Evolutionary conservation across 2,888 invertebrate genomes (phyloP).

Genomic region (Parnassius mnemosyne): DNA sequence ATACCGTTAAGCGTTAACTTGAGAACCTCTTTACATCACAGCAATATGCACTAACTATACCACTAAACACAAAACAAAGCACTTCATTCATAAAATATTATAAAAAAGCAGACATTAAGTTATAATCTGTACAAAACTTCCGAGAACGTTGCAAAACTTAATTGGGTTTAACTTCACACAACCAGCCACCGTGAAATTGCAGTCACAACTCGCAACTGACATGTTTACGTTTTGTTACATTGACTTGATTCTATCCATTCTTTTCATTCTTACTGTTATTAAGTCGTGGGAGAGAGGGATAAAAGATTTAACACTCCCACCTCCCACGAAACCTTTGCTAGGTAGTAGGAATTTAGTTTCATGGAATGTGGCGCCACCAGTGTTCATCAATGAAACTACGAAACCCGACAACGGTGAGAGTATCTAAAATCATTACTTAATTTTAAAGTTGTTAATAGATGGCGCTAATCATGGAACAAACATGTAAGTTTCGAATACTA

Average conservation of each 20-base stretch:
- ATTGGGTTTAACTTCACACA: conserved; percentile 30
- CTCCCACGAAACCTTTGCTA: conserved; percentile 29
- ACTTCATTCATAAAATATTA: conserved; percentile 20
- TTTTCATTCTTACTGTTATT: conserved; percentile 34
- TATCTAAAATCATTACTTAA: background rate
- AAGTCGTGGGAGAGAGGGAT: conserved; percentile 35
- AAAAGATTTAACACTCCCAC: conserved; percentile 31
- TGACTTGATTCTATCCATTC: conserved; percentile 45
- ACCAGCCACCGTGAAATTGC: conserved; percentile 53
- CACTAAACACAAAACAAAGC: conserved; percentile 9
- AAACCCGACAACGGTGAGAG: too few relatives aligned
- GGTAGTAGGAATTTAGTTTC: background rate
- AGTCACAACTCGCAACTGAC: conserved; percentile 43
- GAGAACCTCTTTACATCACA: conserved; percentile 43
- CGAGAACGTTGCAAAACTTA: conserved; percentile 12
- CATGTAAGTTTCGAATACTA: background rate
- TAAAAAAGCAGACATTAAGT: conserved; percentile 18
- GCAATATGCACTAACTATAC: conserved; percentile 6
- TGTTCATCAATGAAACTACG: conserved; percentile 1
- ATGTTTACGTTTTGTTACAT: conserved; percentile 63
- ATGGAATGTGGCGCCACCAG: conserved; percentile 6
- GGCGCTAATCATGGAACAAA: conserved; percentile 3
- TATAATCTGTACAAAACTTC: conserved; percentile 19
- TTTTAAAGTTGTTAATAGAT: conserved; percentile 6
- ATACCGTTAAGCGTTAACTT: conserved; percentile 73